Conservation (phyloP, 2,113 vertebrate genomes). For the Empidonax alnorum region DNA sequence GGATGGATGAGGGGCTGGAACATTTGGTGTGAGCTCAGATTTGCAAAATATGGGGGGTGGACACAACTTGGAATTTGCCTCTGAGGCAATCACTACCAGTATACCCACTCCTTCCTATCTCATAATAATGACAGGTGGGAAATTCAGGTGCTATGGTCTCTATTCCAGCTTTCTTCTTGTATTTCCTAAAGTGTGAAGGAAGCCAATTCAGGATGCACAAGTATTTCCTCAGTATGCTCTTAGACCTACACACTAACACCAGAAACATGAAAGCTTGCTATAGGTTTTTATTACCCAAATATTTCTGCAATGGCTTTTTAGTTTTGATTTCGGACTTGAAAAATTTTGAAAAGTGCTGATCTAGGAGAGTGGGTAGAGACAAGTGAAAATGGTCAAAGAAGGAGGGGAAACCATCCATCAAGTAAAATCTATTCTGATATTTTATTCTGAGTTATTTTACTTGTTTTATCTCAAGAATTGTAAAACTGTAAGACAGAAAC, state of each 20-base stretch:
- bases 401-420: not conserved
- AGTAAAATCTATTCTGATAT: constrained; percentile 14
- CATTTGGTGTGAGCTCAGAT: not conserved
- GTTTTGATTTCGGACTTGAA: not conserved
- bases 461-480: constrained; percentile 11
- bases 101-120: not conserved
- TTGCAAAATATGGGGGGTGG: fast-evolving
- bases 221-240: not conserved
- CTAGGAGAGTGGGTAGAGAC: not conserved
- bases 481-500: constrained; percentile 37
- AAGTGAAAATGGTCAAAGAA: not conserved
- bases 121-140: not conserved
- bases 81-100: not conserved
- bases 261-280: not conserved
- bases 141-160: not conserved
- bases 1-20: not conserved
- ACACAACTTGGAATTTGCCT: not conserved
- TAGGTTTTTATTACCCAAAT: not conserved
- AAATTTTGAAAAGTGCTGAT: not conserved
- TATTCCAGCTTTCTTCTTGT: not conserved
- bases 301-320: not conserved
- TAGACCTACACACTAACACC: not conserved
- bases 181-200: not conserved
- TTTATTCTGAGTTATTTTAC: constrained; percentile 50
- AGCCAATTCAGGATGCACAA: not conserved